These are phyloP conservation scores for Pseudochirops corinnae DNA, from an alignment of 2,797 vertebrate species.

Conservation along the genomic window DNA sequence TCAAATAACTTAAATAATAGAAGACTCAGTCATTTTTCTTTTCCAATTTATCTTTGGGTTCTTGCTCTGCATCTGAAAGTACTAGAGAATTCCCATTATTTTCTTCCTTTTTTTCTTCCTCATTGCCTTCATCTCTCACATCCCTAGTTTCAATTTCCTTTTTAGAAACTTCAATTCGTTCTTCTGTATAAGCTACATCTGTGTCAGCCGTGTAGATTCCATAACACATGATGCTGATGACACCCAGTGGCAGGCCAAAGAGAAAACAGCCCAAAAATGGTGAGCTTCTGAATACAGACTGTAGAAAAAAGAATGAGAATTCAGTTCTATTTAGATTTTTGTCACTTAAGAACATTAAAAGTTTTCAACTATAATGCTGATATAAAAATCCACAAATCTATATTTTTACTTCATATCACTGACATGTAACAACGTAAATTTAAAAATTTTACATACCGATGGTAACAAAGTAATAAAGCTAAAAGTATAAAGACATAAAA, in stretches of 20 bases:
- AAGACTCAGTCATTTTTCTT: slow-evolving; percentile 95
- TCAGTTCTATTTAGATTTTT: neutral
- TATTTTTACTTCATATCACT: neutral
- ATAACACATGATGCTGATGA: slow-evolving; percentile 99
- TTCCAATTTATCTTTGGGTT: slow-evolving; percentile 89
- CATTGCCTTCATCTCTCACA: slow-evolving; percentile 85
- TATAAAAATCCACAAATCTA: neutral
- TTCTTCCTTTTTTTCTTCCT: slow-evolving; percentile 84
- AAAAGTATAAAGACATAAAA: neutral
- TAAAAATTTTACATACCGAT: neutral
- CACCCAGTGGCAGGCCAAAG: slow-evolving; percentile 96
- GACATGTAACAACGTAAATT: neutral
- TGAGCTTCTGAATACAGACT: slow-evolving; percentile 98
- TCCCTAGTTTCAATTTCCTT: slow-evolving; percentile 88
- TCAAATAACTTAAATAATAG: slow-evolving; percentile 55
- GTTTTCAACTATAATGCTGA: neutral
- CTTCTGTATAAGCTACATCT: slow-evolving; percentile 87
- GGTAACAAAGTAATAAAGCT: neutral
- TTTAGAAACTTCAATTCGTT: slow-evolving; percentile 85
- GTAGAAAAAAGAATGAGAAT: slow-evolving; percentile 46
- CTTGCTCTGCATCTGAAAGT: slow-evolving; percentile 80
- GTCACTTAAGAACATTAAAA: neutral
- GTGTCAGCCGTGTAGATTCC: slow-evolving; percentile 97
- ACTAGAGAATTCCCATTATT: slow-evolving; percentile 80
- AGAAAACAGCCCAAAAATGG: slow-evolving; percentile 98